Conservation (phyloP, 2,888 invertebrate species). For the Tetheella fluctuosa region DNA sequence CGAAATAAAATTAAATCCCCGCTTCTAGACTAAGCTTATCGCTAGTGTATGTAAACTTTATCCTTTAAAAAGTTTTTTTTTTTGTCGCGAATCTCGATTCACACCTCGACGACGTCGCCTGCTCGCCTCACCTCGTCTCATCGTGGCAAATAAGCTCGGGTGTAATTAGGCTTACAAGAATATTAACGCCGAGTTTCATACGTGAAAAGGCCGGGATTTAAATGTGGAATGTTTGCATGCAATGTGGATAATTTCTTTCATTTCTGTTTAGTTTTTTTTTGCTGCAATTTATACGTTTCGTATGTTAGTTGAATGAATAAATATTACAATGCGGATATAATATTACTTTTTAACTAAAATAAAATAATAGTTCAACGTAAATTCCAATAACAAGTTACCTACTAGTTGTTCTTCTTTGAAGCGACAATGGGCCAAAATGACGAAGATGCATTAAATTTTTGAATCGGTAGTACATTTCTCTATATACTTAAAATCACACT, state of each 20-base stretch:
- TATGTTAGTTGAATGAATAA: neutral
- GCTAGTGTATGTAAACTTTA: conserved; percentile 50
- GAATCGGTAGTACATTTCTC: too few relatives aligned
- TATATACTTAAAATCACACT: too few relatives aligned
- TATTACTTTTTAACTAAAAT: too few relatives aligned
- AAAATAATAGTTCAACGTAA: too few relatives aligned
- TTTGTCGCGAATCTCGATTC: conserved; percentile 51
- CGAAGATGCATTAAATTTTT: too few relatives aligned
- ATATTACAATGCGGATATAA: too few relatives aligned
- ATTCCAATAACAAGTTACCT: too few relatives aligned
- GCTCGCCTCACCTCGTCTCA: conserved; percentile 25
- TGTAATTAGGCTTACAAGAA: conserved; percentile 78
- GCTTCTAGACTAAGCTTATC: conserved; percentile 25
- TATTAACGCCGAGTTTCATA: conserved; percentile 56
- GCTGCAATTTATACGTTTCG: neutral
- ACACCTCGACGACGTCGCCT: conserved; percentile 47
- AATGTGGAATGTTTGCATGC: conserved; percentile 15
- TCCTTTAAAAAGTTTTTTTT: conserved; percentile 61
- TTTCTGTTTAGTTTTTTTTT: neutral
- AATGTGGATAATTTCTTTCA: conserved; percentile 11
- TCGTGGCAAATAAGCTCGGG: conserved; percentile 58
- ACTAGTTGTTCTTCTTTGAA: too few relatives aligned
- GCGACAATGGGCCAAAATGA: too few relatives aligned
- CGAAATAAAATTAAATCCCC: neutral
- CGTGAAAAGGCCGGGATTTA: conserved; percentile 18